Percentiles rank a stretch among this genome's conserved stretches.
Evolutionary conservation across 1,140 invertebrate species (phyloP).

Genomic region (Lepidurus packardi): DNA sequence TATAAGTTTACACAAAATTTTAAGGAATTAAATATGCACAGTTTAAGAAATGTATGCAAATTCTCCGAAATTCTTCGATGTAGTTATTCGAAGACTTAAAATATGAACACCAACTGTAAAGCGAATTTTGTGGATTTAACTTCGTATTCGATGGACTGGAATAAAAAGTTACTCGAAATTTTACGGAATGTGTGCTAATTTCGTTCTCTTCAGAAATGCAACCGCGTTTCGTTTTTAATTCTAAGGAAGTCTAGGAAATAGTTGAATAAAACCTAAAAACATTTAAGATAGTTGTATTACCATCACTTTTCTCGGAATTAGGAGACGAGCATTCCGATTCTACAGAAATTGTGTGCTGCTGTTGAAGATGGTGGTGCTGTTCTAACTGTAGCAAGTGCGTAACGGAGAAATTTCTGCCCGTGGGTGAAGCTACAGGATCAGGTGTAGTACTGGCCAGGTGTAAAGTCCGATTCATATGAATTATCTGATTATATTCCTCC

Average conservation of each 20-base stretch:
- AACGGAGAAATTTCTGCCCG: constrained; percentile 40
- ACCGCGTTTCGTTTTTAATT: neutral
- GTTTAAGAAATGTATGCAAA: too few relatives aligned
- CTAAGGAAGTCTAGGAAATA: neutral
- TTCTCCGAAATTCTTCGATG: too few relatives aligned
- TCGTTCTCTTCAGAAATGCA: constrained; percentile 22
- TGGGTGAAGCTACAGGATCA: neutral
- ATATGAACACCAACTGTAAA: too few relatives aligned
- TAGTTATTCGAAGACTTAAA: too few relatives aligned
- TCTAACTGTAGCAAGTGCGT: constrained; percentile 41
- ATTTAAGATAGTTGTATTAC: constrained; percentile 20
- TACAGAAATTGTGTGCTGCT: neutral
- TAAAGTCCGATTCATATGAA: neutral
- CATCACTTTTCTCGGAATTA: constrained; percentile 30
- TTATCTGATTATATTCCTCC: neutral
- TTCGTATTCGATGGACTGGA: too few relatives aligned
- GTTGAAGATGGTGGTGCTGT: constrained; percentile 24
- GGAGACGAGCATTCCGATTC: constrained; percentile 30
- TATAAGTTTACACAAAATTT: too few relatives aligned
- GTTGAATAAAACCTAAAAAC: neutral
- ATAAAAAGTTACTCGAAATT: neutral
- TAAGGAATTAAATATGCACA: too few relatives aligned
- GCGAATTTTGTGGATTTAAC: too few relatives aligned
- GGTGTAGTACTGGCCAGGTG: neutral
- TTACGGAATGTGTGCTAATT: neutral